Conservation (phyloP, 1,140 invertebrate species). For the Heliconius nattereri region DNA sequence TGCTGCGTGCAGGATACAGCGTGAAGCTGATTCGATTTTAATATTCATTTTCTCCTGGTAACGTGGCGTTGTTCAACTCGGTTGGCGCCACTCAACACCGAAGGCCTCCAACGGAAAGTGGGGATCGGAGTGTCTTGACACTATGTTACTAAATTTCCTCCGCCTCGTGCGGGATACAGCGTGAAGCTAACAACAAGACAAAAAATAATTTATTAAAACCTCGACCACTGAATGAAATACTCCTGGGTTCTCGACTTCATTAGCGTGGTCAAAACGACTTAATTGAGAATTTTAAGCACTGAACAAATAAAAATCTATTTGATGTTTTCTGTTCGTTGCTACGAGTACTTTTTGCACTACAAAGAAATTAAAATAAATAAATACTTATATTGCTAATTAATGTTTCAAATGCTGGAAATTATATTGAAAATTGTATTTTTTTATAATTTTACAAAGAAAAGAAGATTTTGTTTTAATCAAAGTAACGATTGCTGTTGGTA, state of each 20-base stretch:
- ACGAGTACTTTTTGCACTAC: neutral
- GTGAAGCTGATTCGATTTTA: too few relatives aligned
- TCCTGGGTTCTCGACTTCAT: neutral
- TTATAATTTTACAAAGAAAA: neutral
- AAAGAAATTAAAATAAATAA: neutral
- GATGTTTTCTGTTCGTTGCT: slow-evolving; percentile 2
- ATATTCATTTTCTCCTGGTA: too few relatives aligned
- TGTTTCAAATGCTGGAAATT: neutral
- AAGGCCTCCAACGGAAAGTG: too few relatives aligned
- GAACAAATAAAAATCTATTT: slow-evolving; percentile 13
- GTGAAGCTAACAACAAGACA: too few relatives aligned
- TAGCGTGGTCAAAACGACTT: neutral
- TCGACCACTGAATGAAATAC: neutral
- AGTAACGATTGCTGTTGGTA: neutral
- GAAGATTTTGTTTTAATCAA: neutral
- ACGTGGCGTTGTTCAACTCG: too few relatives aligned
- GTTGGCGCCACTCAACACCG: too few relatives aligned
- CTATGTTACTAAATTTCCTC: too few relatives aligned
- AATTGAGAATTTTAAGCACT: neutral
- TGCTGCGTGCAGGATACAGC: too few relatives aligned
- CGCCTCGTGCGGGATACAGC: too few relatives aligned
- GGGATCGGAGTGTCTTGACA: too few relatives aligned
- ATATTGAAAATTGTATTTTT: neutral
- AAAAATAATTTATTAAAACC: neutral
- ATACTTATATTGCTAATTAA: neutral